Evolutionary conservation across 2,797 vertebrate species (phyloP), one percentile per base, ranked within the genome.

Genomic region (Anabacerthia variegaticeps): DNA sequence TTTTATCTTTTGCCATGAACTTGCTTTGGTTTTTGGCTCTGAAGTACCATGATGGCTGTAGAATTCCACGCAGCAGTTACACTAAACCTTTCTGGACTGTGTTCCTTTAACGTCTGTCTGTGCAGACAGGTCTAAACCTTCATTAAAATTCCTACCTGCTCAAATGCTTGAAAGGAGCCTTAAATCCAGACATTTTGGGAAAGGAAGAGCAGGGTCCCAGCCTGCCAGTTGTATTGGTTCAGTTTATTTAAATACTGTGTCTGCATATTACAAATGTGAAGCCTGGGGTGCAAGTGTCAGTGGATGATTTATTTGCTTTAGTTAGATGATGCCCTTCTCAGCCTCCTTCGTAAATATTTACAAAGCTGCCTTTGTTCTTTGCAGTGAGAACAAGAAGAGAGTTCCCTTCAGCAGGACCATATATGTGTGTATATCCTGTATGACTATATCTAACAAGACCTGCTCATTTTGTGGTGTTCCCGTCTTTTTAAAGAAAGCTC

Each of bases 1-100:
- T 44, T 99, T 99, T 87, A 98, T 99, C 94, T 98, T 99, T 79
- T 99, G 98, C 23, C 99, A 99, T 14, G 98, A 99, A 98, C 97
- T 99, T 68, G 94, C 98, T 86, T 84, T 98, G 71, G 89, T 99
- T 62, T 95, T 98, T 78, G 98, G 98, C 56, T 98, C 98, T 65
- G 98, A 99, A 91, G 95, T 88, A 37, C 98, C 97, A 0, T 98
- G 96, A 98, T 52, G 54, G 62, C 69, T 84, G 43, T 86, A 89
- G 89, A 95, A 83, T 66, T 91, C 74, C 27, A 51, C 7, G 10
- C 59, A 72, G 43, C 74, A 83, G 55, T 85, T 91, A 88, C 79
- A 73, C 56, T 93, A 78, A 93, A 95, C 68, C 88, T 95, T 72
- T 87, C 79, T 68, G 74, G 83, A 95, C 85, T 84, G n/a, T 86